Evolutionary conservation across 30 jellyfish, hydroid and myxozoan species (phyloP).

Genomic region (Sanderia malayensis): DNA sequence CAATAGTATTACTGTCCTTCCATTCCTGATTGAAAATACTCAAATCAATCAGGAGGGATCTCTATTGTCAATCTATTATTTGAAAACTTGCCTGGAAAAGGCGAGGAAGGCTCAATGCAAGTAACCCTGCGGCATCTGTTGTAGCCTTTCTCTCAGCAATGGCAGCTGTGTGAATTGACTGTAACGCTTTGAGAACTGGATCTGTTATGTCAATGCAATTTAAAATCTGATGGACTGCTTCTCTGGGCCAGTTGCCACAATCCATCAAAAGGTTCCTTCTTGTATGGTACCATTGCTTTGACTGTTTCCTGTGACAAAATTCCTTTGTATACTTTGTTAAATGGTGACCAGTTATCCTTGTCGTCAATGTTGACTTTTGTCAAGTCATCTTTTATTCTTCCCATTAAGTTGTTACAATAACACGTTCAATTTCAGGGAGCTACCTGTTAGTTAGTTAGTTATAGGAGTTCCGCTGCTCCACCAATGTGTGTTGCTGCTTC

Average conservation of each 20-base stretch:
- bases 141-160: background rate
- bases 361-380: background rate
- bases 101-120: background rate
- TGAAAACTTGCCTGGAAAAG: background rate
- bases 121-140: background rate
- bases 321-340: background rate
- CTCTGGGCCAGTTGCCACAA: background rate
- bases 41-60: background rate
- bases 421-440: background rate
- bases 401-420: background rate
- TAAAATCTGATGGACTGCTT: background rate
- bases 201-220: background rate
- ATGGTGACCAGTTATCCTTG: background rate
- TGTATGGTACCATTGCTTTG: background rate
- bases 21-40: slow-evolving; percentile 7
- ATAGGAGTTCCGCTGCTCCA: too few species aligned
- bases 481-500: too few species aligned
- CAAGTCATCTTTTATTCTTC: background rate
- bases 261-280: background rate
- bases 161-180: background rate
- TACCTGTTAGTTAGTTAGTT: background rate
- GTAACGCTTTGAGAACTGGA: background rate
- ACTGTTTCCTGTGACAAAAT: background rate
- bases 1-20: background rate
- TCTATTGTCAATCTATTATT: background rate